These are phyloP conservation scores for Osmerus eperlanus DNA, from an alignment of 2,113 vertebrate genomes.

Conservation along the genomic window DNA sequence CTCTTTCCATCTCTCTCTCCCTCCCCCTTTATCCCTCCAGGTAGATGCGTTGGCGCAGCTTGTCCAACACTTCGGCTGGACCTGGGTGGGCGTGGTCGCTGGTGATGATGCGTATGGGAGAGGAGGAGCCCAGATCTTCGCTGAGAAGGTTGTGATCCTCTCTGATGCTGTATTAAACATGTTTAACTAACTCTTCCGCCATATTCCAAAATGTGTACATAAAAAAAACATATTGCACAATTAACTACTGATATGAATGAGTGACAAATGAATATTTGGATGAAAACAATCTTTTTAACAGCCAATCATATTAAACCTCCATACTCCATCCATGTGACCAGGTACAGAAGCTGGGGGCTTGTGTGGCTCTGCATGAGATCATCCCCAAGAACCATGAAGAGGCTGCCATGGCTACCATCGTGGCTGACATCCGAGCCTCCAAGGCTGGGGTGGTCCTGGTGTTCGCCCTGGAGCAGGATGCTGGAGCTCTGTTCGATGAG, in stretches of 20 bases:
- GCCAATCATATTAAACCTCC: no score
- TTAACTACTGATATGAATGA: neutral
- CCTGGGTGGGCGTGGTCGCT: slow-evolving; percentile 76
- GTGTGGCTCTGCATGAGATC: slow-evolving; percentile 69
- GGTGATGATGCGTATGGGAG: slow-evolving; percentile 75
- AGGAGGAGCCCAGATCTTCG: slow-evolving; percentile 73
- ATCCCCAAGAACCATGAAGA: slow-evolving; percentile 71
- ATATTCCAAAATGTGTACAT: neutral
- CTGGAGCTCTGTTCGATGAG: slow-evolving; percentile 67
- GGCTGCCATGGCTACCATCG: slow-evolving; percentile 57
- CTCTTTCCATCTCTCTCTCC: neutral
- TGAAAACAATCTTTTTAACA: no score
- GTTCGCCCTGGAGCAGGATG: slow-evolving; percentile 77
- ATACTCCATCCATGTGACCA: slow-evolving; percentile 10
- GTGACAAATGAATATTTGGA: neutral
- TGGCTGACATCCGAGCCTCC: slow-evolving; percentile 65
- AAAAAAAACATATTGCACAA: neutral
- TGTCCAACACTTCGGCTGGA: slow-evolving; percentile 76
- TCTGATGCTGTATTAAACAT: no score
- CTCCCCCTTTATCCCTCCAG: slow-evolving; percentile 42
- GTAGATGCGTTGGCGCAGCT: slow-evolving; percentile 72
- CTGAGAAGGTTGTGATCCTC: slow-evolving; percentile 46
- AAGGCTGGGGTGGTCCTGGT: slow-evolving; percentile 69
- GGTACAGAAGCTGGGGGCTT: slow-evolving; percentile 62
- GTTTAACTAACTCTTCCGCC: no score